Base-by-base conservation (phyloP, 2,113 vertebrate species). In the Nanorana parkeri region DNA sequence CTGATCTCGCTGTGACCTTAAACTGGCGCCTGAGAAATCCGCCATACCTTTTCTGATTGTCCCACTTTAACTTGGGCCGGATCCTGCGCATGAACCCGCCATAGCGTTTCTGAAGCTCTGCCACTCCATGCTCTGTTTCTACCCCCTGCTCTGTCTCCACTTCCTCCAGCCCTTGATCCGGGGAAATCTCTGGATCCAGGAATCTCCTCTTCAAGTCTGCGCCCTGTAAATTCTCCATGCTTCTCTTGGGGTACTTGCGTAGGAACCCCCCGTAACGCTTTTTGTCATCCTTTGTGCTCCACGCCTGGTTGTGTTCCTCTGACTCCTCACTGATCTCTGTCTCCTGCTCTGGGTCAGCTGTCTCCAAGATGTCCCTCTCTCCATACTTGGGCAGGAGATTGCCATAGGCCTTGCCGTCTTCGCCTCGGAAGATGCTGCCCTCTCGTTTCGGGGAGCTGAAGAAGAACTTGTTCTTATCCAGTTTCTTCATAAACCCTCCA, bases 41-140 rank as follows among this genome's bases (percentile, higher is more conserved):
- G 0, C 97, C 98, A 5, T 98, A 99, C 20, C 97, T 91, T 87
- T 99, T 97, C 91, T 97, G 95, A 86, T 96, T 98, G 92, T 97
- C 95, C 97, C 96, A 98, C 85, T 95, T 96, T 51, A 97, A 89
- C 89, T 97, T 98, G 80, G 98, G 97, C 2, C 97, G 95, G 88
- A 99, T 95, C 85, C 96, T 93, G 83, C 96, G 90, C 95, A 99
- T 88, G 90, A 99, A 99, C 68, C 98, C 98, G 0, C 98, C 98
- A 0, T 99, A 99, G 77, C 98, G 94, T 86, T 99, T 99, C 87
- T 98, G 97, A 51, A 98, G 90, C 88, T 94, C 95, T 16, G 94
- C 93, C 19, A 89, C 90, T 80, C 87, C 88, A 64, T 47, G 71
- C 24, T 68, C 81, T 66, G 58, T 32, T 19, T 81, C 58, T 7